These are phyloP conservation scores for Conomelus anceps DNA, from an alignment of 2,888 invertebrate species.

Conservation along the genomic window DNA sequence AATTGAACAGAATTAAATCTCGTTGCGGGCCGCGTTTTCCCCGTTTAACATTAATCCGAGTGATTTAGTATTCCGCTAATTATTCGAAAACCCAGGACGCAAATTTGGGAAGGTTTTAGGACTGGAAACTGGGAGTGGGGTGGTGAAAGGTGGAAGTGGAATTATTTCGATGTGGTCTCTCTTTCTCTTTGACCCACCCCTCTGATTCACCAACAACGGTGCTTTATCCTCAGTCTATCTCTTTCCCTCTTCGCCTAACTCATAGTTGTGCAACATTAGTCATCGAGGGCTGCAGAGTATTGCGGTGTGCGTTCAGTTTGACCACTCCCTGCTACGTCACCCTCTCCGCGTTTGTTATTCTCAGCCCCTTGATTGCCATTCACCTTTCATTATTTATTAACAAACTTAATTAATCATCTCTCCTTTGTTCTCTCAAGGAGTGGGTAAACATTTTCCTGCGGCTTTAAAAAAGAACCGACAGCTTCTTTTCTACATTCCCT, in stretches of 20 bases:
- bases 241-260: not conserved
- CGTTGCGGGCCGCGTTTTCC: not conserved
- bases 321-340: not conserved
- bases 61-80: constrained; percentile 7
- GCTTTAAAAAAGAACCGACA: not conserved
- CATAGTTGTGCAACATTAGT: not conserved
- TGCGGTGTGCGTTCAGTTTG: not conserved
- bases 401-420: constrained; percentile 6
- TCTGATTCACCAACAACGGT: not conserved
- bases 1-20: not conserved
- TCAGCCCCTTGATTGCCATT: constrained; percentile 1
- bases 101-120: not conserved
- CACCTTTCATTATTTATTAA: constrained; percentile 12
- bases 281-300: not conserved
- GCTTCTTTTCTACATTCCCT: not conserved
- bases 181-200: not conserved
- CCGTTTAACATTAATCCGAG: not conserved
- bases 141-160: not conserved
- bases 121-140: not conserved
- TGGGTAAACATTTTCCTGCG: not conserved
- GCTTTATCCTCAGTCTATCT: not conserved
- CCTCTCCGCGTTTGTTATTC: not conserved
- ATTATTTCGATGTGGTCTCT: not conserved
- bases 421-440: not conserved
- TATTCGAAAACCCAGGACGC: constrained; percentile 6